Evolutionary conservation across 2,888 invertebrate genomes (phyloP).

Genomic region (Clanis bilineata): DNA sequence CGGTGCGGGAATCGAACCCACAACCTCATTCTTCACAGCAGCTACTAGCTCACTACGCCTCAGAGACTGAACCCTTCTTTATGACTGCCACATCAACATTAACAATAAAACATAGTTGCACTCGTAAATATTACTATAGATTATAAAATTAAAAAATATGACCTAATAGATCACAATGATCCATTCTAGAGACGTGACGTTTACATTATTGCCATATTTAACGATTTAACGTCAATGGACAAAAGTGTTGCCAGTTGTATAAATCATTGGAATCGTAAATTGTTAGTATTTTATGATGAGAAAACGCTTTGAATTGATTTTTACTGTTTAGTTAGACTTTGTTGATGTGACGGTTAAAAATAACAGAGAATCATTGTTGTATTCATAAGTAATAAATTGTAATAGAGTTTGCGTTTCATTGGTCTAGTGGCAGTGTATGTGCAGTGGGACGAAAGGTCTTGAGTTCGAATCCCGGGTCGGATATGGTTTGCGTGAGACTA

Average conservation of each 20-base stretch:
- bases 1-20: no score
- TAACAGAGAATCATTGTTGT: not conserved
- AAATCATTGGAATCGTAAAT: constrained; percentile 71
- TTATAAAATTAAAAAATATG: constrained; percentile 34
- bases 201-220: constrained; percentile 71
- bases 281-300: constrained; percentile 55
- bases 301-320: constrained; percentile 25
- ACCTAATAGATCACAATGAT: constrained; percentile 52
- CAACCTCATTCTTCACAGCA: no score
- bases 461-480: not conserved
- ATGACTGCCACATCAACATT: not conserved
- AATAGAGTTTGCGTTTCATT: no score
- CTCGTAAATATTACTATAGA: constrained; percentile 33
- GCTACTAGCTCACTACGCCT: no score
- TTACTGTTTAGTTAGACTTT: constrained; percentile 3
- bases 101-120: constrained; percentile 23
- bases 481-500: no score
- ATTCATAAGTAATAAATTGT: not conserved
- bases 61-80: not conserved
- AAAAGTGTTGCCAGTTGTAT: constrained; percentile 66
- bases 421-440: not conserved
- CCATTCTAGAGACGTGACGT: constrained; percentile 69
- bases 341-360: not conserved
- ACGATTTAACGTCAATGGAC: constrained; percentile 63
- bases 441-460: not conserved